A percentile compares a stretch with the other conserved stretches of the same genome.
Evolutionary conservation across 1,140 invertebrate genomes (phyloP).

Genomic region (Magallana ariakensis): DNA sequence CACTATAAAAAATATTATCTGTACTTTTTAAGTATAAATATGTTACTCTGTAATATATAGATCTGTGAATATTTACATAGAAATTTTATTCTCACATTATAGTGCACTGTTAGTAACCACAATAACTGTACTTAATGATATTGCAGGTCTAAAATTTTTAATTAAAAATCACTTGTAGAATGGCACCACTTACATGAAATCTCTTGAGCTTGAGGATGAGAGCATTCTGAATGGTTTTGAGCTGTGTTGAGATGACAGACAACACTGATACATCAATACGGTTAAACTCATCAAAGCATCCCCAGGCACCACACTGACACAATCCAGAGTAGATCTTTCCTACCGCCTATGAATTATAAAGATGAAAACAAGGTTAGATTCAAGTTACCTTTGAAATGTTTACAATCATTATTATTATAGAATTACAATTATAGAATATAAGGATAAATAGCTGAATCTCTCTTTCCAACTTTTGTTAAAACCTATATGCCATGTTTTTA

Average conservation of each 20-base stretch:
- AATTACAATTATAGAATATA: not conserved
- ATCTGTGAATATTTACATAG: too few relatives aligned
- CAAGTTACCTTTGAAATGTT: not conserved
- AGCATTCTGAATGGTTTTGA: conserved; percentile 92
- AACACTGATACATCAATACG: conserved; percentile 93
- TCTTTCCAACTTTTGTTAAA: too few relatives aligned
- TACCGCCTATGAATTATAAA: conserved; percentile 82
- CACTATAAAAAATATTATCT: too few relatives aligned
- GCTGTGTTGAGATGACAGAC: conserved; percentile 93
- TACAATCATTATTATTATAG: not conserved
- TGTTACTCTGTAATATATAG: too few relatives aligned
- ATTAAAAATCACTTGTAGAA: too few relatives aligned
- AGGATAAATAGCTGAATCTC: not conserved
- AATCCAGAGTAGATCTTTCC: conserved; percentile 90
- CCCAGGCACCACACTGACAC: conserved; percentile 87
- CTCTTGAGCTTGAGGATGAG: conserved; percentile 86
- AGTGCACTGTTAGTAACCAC: too few relatives aligned
- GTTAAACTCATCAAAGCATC: conserved; percentile 94
- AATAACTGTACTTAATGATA: too few relatives aligned
- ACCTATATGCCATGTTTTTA: too few relatives aligned
- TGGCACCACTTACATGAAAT: conserved; percentile 84
- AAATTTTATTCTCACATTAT: too few relatives aligned
- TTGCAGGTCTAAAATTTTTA: too few relatives aligned
- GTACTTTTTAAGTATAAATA: too few relatives aligned
- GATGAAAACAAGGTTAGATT: not conserved